Evolutionary conservation across 2,113 vertebrate genomes (phyloP).

Genomic region (Tachycineta bicolor): DNA sequence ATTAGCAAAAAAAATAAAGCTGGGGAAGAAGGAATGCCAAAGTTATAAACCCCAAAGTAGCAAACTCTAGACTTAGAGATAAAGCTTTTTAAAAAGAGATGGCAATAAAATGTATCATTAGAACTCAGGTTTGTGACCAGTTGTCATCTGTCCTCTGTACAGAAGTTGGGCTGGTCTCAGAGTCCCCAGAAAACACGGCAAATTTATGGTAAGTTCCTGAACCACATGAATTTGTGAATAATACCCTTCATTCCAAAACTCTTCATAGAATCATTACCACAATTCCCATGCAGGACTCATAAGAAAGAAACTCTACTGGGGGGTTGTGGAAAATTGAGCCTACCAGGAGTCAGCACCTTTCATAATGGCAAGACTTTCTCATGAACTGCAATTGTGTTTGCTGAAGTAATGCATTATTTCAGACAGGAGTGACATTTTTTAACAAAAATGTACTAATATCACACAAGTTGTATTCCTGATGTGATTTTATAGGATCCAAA

Average conservation of each 20-base stretch:
- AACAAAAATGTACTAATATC: background rate
- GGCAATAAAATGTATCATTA: background rate
- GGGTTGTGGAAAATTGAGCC: background rate
- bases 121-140: background rate
- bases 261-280: background rate
- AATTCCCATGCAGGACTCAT: background rate
- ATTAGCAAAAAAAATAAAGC: constrained; percentile 26
- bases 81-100: background rate
- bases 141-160: background rate
- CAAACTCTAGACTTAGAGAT: background rate
- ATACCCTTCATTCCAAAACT: background rate
- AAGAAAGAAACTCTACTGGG: background rate
- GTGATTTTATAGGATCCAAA: background rate
- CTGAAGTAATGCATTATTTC: background rate
- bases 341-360: background rate
- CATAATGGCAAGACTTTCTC: background rate
- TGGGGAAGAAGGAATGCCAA: background rate
- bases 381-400: background rate
- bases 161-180: background rate
- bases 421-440: background rate
- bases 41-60: background rate
- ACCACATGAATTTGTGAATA: background rate
- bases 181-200: background rate
- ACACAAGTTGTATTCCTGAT: background rate
- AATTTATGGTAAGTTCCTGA: background rate